Evolutionary conservation across 2,888 invertebrate genomes (phyloP), one percentile per base, ranked within the genome.

Genomic region (Melipona beecheii): DNA sequence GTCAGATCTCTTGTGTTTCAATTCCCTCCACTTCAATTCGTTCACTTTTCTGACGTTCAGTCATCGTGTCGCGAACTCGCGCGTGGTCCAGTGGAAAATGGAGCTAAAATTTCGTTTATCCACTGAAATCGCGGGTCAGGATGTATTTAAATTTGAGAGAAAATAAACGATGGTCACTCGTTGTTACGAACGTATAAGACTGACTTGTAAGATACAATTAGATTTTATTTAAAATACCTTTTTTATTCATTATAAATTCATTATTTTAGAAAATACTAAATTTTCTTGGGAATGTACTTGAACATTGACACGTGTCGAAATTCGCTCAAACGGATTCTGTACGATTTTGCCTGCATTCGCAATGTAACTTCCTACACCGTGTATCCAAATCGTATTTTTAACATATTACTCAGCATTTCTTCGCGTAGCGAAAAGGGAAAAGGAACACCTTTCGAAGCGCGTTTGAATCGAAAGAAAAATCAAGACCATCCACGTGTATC

Each of bases 1-100:
- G 79, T 84, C 78, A 62, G 56, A 69, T 74, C 58, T 65, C 68
- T 73, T 81, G 62, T 75, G 75, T 79, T 81, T 81, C 79, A 70
- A 82, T 62, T 31, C 66, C 2, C 13, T 24, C 2, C 54, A 24
- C 56, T 62, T 78, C 65, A 77, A 77, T 81, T 74, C 56, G 62
- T n/a, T 43, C 24, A 17, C 65, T 75, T 52, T 49, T 64, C n/a
- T 19, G 60, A 60, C 43, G 58, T 71, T 54, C 21, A 17, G 31
- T 72, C 27, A 21, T 68, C 43, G 31, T 13, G 64, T 43, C 2
- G 9, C 2, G 9, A 9, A 71, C 27, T 56, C 11, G 11, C 21
- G 9, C 56, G 3, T 56, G 11, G 11, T 21, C 0, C 4, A 11
- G 11, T 4, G 11, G 3, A 11, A 56, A 56, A n/a, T 43, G 43